Evolutionary conservation across 2,113 vertebrate genomes (phyloP), one percentile per base, ranked within the genome.

Genomic region (Cyanoderma ruficeps): DNA sequence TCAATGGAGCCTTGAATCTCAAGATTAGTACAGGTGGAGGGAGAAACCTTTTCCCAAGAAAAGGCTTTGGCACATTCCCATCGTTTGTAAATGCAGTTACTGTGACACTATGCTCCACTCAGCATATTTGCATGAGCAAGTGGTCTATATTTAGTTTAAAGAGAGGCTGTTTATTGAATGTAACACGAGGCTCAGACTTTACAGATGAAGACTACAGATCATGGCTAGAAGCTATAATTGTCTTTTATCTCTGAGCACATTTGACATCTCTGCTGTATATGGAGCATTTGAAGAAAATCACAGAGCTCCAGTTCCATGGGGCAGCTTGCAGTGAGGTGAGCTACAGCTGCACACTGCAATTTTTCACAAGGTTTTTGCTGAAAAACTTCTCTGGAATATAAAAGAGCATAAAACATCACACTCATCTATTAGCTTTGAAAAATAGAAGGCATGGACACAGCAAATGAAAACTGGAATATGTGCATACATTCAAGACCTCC

Each of bases 81-180:
- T 65, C 22, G 19, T 90, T 93, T 83, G 59, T 93, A 70, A 87
- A 90, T 70, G 91, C 47, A 94, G 52, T 86, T 88, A 74, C 50
- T 63, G 59, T 74, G 85, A 91, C 16, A 2, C 63, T 39, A 1
- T 22, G n/a, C 30, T 76, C 63, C 46, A 13, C 71, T 79, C 1
- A 0, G 75, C 41, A 8, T 33, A 88, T 93, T 81, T 91, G 67
- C 87, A 94, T 86, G 63, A 93, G 82, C 28, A 90, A 93, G 52
- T 67, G 60, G 39, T 72, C 75, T 95, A 35, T 83, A 90, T 85
- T 90, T 86, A 86, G 59, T 86, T 69, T 90, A 90, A 84, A 84
- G 57, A 84, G 44, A 75, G 18, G 42, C 28, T 89, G 56, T 84
- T 92, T 68, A 67, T 35, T 25, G 49, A 89, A 46, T 78, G 39